Evolutionary conservation across 1,140 invertebrate genomes (phyloP).

Genomic region (Phymorhynchus buccinoides): DNA sequence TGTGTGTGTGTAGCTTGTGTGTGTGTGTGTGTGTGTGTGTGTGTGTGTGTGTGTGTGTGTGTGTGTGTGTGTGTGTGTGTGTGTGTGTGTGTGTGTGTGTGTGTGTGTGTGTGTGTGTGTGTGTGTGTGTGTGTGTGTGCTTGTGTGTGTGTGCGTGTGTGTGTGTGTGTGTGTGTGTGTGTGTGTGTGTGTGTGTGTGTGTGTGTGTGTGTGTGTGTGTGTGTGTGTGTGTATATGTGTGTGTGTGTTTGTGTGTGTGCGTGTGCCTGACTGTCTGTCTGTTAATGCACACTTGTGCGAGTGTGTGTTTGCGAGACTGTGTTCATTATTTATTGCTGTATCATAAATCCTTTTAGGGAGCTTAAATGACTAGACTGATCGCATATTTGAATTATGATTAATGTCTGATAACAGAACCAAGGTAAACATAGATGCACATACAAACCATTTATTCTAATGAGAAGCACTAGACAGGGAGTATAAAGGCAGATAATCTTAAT

Average conservation of each 20-base stretch:
- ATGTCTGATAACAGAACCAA: too few species aligned
- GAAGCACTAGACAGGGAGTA: too few species aligned
- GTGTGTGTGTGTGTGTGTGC: conserved; percentile 7
- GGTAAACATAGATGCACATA: too few species aligned
- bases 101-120: not conserved
- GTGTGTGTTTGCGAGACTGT: conserved; percentile 10
- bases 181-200: conserved; percentile 30
- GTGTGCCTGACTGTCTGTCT: not conserved
- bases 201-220: conserved; percentile 25
- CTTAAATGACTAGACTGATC: too few species aligned
- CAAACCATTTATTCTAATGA: too few species aligned
- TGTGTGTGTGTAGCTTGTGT: too few species aligned
- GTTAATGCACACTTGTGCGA: not conserved
- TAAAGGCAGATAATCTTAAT: too few species aligned
- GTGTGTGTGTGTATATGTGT: conserved; percentile 11
- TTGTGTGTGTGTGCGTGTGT: conserved; percentile 6
- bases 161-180: conserved; percentile 26
- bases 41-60: not conserved
- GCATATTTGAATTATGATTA: too few species aligned
- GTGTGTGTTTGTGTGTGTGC: conserved; percentile 1
- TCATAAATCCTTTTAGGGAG: too few species aligned
- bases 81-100: conserved; percentile 13
- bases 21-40: too few species aligned
- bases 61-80: conserved; percentile 4
- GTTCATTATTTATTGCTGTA: too few species aligned